A percentile compares a stretch with the other conserved stretches of the same genome.
Evolutionary conservation across 2,797 vertebrate genomes (phyloP).

Genomic region (Hippocampus kuda): DNA sequence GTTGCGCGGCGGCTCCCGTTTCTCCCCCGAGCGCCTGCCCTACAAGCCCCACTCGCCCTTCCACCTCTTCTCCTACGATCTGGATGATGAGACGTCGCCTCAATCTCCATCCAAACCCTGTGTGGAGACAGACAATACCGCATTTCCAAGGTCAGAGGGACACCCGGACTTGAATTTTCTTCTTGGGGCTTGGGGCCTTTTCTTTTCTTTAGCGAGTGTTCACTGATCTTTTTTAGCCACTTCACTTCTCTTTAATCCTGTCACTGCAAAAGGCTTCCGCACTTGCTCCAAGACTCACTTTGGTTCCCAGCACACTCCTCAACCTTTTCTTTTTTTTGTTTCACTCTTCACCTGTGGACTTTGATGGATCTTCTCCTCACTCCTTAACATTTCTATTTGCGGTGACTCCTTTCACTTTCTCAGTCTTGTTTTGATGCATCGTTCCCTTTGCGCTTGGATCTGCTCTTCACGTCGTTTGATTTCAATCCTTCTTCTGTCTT

Average conservation of each 20-base stretch:
- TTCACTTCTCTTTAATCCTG: background rate
- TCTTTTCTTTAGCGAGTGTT: constrained; percentile 13
- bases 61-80: constrained; percentile 91
- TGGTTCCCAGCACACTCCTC: background rate
- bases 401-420: background rate
- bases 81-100: constrained; percentile 68
- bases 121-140: constrained; percentile 33
- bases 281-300: background rate
- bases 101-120: constrained; percentile 22
- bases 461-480: background rate
- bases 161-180: constrained; percentile 9
- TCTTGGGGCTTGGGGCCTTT: constrained; percentile 6
- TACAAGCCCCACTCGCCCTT: constrained; percentile 88
- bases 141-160: constrained; percentile 49
- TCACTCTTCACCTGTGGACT: background rate
- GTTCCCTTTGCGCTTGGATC: background rate
- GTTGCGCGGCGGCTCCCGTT: constrained; percentile 55
- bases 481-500: background rate
- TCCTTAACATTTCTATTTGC: background rate
- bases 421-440: background rate
- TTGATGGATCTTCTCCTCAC: background rate
- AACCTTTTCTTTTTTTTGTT: too few species aligned
- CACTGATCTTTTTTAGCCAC: background rate
- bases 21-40: constrained; percentile 71
- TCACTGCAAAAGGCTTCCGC: background rate